Evolutionary conservation across 2,888 invertebrate genomes (phyloP), one percentile per base, ranked within the genome.

Genomic region (Celastrina argiolus): DNA sequence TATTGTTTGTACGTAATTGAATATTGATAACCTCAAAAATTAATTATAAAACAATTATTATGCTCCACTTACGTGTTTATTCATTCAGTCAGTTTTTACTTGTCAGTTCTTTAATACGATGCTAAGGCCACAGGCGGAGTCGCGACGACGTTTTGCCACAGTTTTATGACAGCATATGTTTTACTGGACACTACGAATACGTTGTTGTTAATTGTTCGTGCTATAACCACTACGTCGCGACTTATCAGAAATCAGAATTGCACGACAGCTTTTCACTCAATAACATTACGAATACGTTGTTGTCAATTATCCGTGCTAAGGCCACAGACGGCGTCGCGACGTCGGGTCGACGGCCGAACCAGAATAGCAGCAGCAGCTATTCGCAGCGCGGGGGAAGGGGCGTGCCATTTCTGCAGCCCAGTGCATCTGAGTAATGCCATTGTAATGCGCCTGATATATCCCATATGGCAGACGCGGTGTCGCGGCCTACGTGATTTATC

Each of bases 341-440:
- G 87, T 74, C 86, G 88, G 90, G 91, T 91, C 91, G 91, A 84
- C 90, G 91, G 81, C 88, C 91, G 87, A 85, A 82, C 90, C 87
- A 83, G 90, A 91, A 91, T 91, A 91, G 83, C 88, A 83, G 84
- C 88, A 90, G 81, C 58, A 42, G 58, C 65, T 87, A 88, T 90
- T 90, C 88, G 90, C 90, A 85, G 87, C 86, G 77, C 75, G 82
- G 85, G 79, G 84, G 81, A 84, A 83, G 69, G 67, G 78, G 88
- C 90, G 89, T 88, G 90, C 89, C 90, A 89, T 89, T 89, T 90
- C 87, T 89, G 89, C 90, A 87, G 88, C 85, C 87, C 89, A 84
- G 88, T 89, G 90, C 90, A 90, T 89, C 88, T 90, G 90, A 91
- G 87, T 90, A 91, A 91, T 91, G 87, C 80, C 88, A 88, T 88